Percentiles rank a stretch among this genome's conserved stretches.
Conservation (phyloP, 2,113 vertebrate genomes). For the Callocephalon fimbriatum region DNA sequence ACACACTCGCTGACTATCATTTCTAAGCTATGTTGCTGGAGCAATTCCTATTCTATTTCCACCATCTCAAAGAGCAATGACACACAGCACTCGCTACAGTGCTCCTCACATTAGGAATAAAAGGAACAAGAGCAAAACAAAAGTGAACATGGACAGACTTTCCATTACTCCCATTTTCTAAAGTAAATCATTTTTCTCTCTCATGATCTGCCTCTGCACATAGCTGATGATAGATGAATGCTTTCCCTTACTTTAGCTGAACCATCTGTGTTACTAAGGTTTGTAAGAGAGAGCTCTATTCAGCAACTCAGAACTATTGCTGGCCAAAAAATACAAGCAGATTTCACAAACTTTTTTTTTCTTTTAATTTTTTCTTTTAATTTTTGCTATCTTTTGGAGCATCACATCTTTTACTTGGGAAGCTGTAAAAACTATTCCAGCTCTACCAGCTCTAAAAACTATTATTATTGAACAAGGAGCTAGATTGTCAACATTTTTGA, state of each 20-base stretch:
- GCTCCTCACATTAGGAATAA: slow-evolving; percentile 18
- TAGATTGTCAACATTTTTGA: not conserved
- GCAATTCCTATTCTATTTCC: slow-evolving; percentile 58
- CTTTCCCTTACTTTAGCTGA: slow-evolving; percentile 1
- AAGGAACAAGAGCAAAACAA: slow-evolving; percentile 37
- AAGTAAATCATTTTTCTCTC: slow-evolving; percentile 54
- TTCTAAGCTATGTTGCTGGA: slow-evolving; percentile 34
- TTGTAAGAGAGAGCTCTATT: not conserved
- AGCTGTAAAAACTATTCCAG: not conserved
- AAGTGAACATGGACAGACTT: slow-evolving; percentile 14
- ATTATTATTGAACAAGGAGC: not conserved
- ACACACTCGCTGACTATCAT: not conserved
- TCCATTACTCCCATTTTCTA: slow-evolving; percentile 41
- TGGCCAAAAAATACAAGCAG: not conserved
- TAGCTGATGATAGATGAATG: slow-evolving; percentile 4
- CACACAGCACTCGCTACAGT: slow-evolving; percentile 1
- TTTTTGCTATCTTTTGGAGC: not conserved
- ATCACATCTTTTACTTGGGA: not conserved
- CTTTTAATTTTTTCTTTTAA: not conserved
- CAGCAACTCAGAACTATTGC: not conserved
- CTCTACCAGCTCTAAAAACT: not conserved
- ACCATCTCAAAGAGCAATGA: slow-evolving; percentile 46
- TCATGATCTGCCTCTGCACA: slow-evolving; percentile 17
- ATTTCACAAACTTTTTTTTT: not conserved
- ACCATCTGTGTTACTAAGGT: slow-evolving; percentile 8